These are phyloP conservation scores for Hydraecia micacea DNA, from an alignment of 2,888 invertebrate species.

Conservation along the genomic window DNA sequence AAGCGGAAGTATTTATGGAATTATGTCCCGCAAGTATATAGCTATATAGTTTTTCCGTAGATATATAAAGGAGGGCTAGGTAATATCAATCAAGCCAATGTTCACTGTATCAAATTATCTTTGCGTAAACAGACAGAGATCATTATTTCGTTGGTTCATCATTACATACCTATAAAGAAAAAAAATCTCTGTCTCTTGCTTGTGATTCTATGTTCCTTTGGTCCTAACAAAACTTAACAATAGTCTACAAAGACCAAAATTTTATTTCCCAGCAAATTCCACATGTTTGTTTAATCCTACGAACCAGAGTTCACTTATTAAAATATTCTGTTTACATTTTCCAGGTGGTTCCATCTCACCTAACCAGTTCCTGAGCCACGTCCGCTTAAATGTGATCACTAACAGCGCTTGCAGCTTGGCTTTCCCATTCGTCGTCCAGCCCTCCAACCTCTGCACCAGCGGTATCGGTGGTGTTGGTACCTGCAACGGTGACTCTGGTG, in stretches of 20 bases:
- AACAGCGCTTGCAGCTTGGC: constrained; percentile 68
- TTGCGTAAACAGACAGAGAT: background rate
- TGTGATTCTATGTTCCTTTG: background rate
- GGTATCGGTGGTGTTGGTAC: constrained; percentile 69
- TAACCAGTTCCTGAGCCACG: constrained; percentile 69
- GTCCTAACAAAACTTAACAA: background rate
- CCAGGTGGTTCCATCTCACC: constrained; percentile 58
- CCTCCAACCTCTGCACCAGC: constrained; percentile 76
- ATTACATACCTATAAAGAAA: background rate
- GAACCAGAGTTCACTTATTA: background rate
- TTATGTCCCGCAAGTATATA: background rate
- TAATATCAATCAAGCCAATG: background rate
- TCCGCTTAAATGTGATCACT: constrained; percentile 68
- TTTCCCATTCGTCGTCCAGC: constrained; percentile 69
- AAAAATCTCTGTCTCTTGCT: background rate
- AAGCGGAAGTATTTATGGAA: background rate
- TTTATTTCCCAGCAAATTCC: background rate
- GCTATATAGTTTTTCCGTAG: background rate
- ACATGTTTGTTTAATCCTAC: background rate
- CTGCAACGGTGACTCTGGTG: constrained; percentile 79
- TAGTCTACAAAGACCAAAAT: background rate
- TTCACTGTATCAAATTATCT: background rate
- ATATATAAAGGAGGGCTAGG: background rate
- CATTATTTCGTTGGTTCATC: background rate
- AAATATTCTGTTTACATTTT: constrained; percentile 5